Conservation (phyloP, 2,797 vertebrate genomes). For the Mico argentatus region DNA sequence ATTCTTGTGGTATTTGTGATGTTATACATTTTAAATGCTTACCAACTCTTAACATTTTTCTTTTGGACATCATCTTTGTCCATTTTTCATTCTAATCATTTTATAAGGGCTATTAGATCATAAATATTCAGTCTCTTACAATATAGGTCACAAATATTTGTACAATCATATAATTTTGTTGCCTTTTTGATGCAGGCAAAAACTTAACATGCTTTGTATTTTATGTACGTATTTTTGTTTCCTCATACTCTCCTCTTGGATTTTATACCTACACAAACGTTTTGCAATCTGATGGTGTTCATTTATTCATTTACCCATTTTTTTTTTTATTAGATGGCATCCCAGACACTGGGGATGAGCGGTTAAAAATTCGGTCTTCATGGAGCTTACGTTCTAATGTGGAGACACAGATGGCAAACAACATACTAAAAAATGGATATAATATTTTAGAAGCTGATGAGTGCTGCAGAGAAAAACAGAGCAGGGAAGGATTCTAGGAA, state of each 20-base stretch:
- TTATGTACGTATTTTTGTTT: background rate
- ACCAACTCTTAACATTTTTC: background rate
- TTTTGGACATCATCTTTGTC: background rate
- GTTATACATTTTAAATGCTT: background rate
- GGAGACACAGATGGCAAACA: background rate
- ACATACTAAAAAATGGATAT: background rate
- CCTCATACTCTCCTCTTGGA: background rate
- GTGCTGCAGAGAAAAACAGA: background rate
- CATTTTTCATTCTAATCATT: background rate
- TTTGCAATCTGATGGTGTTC: background rate
- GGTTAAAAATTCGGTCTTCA: background rate
- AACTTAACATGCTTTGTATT: background rate
- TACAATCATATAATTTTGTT: background rate
- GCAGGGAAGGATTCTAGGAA: too few species aligned
- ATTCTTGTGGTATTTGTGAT: background rate
- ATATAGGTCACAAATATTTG: background rate
- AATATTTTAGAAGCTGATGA: background rate
- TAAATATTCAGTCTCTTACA: background rate
- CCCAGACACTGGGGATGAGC: background rate
- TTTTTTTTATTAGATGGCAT: background rate
- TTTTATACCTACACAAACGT: background rate
- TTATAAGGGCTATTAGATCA: conserved; percentile 3
- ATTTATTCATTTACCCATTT: background rate
- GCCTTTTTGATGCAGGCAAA: background rate
- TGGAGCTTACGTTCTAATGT: background rate